Evolutionary conservation across 2,797 vertebrate genomes (phyloP).

Genomic region (Echeneis naucrates): DNA sequence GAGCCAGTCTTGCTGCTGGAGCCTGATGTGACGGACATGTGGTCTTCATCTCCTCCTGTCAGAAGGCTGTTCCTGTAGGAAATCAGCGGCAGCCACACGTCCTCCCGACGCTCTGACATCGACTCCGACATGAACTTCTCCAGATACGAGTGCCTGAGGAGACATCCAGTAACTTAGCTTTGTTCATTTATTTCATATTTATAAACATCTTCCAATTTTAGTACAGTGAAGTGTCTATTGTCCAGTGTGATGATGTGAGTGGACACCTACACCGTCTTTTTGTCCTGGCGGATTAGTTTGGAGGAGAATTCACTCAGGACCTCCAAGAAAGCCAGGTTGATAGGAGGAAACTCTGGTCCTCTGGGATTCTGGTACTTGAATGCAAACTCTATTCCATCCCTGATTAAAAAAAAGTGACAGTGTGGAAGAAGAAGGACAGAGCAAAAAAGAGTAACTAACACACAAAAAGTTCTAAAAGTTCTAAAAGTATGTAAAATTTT

Average conservation of each 20-base stretch:
- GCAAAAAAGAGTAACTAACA: neutral
- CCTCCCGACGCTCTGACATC: slow-evolving; percentile 98
- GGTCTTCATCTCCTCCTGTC: slow-evolving; percentile 94
- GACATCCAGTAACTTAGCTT: neutral
- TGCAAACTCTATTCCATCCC: slow-evolving; percentile 98
- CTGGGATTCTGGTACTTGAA: slow-evolving; percentile 99
- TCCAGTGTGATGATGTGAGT: neutral
- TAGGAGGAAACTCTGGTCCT: slow-evolving; percentile 94
- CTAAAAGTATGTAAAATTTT: too few relatives aligned
- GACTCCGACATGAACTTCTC: slow-evolving; percentile 99
- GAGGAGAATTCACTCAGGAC: slow-evolving; percentile 99
- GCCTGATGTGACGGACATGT: slow-evolving; percentile 95
- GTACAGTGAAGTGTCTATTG: too few relatives aligned
- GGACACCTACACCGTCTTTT: slow-evolving; percentile 98
- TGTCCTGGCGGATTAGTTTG: slow-evolving; percentile 97
- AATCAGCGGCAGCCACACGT: slow-evolving; percentile 98
- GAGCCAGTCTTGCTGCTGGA: slow-evolving; percentile 96
- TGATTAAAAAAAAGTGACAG: slow-evolving; percentile 48
- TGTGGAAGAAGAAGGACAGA: neutral
- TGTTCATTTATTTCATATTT: neutral
- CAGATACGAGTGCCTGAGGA: slow-evolving; percentile 92
- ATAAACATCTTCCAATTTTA: neutral
- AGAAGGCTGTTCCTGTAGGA: slow-evolving; percentile 98
- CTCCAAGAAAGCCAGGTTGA: slow-evolving; percentile 97
- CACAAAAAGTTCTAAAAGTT: too few relatives aligned